Base-by-base conservation (phyloP, 1,140 invertebrate species). In the Lepidurus apus region DNA sequence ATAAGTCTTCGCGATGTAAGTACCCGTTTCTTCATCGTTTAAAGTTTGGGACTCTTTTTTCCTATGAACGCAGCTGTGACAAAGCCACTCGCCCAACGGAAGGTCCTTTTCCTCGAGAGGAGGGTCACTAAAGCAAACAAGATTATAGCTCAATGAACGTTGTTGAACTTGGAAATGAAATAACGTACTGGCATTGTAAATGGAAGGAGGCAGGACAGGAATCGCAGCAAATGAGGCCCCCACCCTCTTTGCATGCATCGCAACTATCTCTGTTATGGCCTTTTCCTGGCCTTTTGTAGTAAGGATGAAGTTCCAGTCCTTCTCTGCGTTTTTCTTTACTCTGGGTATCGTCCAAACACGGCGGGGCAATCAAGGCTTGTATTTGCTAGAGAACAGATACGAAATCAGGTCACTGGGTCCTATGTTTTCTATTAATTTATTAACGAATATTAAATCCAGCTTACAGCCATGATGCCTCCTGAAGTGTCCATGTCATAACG, bases 221-320 rank as follows among this genome's bases (percentile, higher is more conserved):
- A 84, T 98, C 96, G 85, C 97, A 98, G 84, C 95, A 98, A 76
- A 98, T 91, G n/a, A 98, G 86, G 85, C 97, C 94, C 43, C 96
- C 96, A 53, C 95, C 95, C 88, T 97, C 95, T 81, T 92, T 89
- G 84, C 95, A 96, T 74, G 92, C 92, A 86, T 97, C 95, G 85
- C 96, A 98, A 80, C 90, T 92, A 84, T 97, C 95, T 84, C 93
- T 93, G 86, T 97, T 98, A 81, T 96, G 93, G n/a, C 94, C 91
- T 83, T 93, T 91, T 7, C 94, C 94, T 81, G 92, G 93, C 80
- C 92, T 88, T 83, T 93, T 92, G 81, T 93, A 95, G 82, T 95
- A 95, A 7, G 91, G 92, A 86, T 94, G 93, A 79, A 91, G 90
- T 42, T 89, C 88, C 80, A 90, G 91, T 80, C 90, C 89, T 78